phyloP scores from a whole-genome alignment of 2,797 vertebrate genomes.

The Carapus acus region DNA sequence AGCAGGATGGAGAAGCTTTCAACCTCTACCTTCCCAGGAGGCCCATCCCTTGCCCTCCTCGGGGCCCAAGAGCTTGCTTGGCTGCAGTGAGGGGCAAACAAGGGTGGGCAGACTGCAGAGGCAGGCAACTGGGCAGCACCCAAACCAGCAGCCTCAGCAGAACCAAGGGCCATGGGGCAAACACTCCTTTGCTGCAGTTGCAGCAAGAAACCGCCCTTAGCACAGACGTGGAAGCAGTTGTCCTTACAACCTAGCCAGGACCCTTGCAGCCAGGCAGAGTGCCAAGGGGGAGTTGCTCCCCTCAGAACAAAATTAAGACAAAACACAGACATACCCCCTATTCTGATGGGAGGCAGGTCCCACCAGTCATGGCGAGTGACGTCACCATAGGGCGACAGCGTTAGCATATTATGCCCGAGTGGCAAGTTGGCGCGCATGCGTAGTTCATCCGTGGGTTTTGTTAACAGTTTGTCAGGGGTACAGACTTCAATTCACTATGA shows the following conservation, averaged over 20 bases:
- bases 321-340: not conserved
- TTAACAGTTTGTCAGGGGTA: not conserved
- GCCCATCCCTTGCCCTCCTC: not conserved
- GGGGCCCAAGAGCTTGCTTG: not conserved
- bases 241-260: not conserved
- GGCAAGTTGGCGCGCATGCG: not conserved
- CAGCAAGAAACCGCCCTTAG: not conserved
- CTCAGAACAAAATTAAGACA: not conserved
- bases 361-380: not conserved
- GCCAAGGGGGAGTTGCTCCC: not conserved
- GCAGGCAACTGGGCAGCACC: not conserved
- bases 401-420: not conserved
- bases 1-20: constrained; percentile 1
- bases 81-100: not conserved
- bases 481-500: not conserved
- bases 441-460: not conserved
- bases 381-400: not conserved
- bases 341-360: not conserved
- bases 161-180: not conserved
- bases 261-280: not conserved
- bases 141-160: not conserved
- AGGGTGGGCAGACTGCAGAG: not conserved
- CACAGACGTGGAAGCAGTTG: not conserved
- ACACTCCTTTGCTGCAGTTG: constrained; percentile 6
- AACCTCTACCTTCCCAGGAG: not conserved